Evolutionary conservation across 2,888 invertebrate species (phyloP).

Genomic region (Deilephila elpenor): DNA sequence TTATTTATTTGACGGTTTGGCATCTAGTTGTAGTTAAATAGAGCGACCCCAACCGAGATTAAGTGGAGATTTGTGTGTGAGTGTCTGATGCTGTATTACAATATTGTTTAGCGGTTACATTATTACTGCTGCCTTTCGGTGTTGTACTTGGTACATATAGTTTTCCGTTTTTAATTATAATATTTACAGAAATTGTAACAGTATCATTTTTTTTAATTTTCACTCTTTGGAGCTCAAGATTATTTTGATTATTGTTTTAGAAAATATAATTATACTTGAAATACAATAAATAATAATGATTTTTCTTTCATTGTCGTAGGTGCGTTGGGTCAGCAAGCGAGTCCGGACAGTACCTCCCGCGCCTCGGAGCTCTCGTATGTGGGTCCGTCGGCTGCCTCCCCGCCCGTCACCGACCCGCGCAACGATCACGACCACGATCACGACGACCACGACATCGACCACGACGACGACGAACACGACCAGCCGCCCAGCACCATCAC

Average conservation of each 20-base stretch:
- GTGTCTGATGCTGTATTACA: conserved; percentile 53
- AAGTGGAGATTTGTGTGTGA: conserved; percentile 69
- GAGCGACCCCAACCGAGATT: conserved; percentile 68
- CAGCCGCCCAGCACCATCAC: conserved; percentile 63
- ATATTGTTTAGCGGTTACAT: conserved; percentile 29
- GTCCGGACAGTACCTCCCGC: conserved; percentile 94
- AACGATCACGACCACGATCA: conserved; percentile 66
- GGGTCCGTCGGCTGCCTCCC: conserved; percentile 72
- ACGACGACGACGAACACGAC: conserved; percentile 85
- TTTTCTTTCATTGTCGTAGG: conserved; percentile 61
- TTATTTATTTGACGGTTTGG: conserved; percentile 63
- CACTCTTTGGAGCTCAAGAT: too few relatives aligned
- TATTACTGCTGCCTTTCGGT: conserved; percentile 29
- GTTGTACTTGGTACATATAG: background rate
- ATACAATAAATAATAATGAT: background rate
- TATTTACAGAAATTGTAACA: too few relatives aligned
- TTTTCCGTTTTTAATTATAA: background rate
- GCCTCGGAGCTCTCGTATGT: conserved; percentile 90
- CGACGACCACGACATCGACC: conserved; percentile 85
- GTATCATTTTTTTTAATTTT: background rate
- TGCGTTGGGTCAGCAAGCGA: conserved; percentile 88
- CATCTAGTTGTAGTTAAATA: conserved; percentile 72
- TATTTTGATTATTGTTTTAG: background rate
- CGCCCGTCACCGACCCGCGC: conserved; percentile 65
- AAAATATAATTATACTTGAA: background rate